Evolutionary conservation across 2,113 vertebrate genomes (phyloP), one percentile per base, ranked within the genome.

Genomic region (Cyprinodon brontotheroides): DNA sequence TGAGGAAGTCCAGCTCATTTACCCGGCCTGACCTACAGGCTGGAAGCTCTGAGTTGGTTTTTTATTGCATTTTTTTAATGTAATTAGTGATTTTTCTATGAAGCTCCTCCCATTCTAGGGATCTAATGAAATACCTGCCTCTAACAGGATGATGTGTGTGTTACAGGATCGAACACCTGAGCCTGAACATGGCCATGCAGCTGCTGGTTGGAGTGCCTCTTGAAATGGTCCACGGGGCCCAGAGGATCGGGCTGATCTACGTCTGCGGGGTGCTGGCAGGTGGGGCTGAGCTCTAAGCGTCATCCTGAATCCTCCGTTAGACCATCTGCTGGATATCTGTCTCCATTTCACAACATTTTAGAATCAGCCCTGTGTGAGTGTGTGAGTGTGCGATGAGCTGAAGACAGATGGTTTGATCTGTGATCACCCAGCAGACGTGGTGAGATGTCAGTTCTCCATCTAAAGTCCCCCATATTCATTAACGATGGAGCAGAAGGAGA

Each of bases 171-270:
- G 98, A 99, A 88, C 98, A 99, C 86, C 92, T 99, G 83, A 96
- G 96, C 77, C 94, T 99, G 82, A 98, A 98, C 62, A 96, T 99
- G 94, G 95, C 95, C 78, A 96, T 99, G 93, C 98, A 99, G 92
- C 95, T 99, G 85, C 91, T 99, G 89, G 97, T 99, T 78, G 98
- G 97, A 45, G 96, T 99, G 77, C 98, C 98, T 20, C 92, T 99
- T 86, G 98, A 99, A 92, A 99, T 99, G 97, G 98, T 99, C 59
- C 97, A 99, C 0, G 98, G 98, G 83, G 96, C 97, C 8, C 88
- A 95, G 15, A 95, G 97, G 85, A 98, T 99, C 12, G 96, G 96
- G 72, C 94, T 99, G 66, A 94, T 99, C 82, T 99, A 99, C 4
- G 65, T 96, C 75, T 97, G 97, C 11, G 98, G 98, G 3, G 96